Conservation (phyloP, 2,113 vertebrate genomes). For the Psittacara wagleri region DNA sequence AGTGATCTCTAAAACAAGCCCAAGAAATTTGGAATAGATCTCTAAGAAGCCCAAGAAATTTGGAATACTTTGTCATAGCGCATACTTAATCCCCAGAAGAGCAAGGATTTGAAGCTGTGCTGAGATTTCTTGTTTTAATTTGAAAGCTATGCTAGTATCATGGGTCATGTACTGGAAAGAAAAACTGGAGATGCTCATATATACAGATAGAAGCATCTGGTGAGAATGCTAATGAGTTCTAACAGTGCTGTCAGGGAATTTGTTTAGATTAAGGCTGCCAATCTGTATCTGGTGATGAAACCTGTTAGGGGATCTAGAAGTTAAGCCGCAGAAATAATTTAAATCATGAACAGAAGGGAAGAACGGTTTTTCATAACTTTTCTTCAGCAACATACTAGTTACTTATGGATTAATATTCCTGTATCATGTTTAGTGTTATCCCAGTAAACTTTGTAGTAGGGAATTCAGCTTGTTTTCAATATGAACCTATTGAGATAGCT, state of each 20-base stretch:
- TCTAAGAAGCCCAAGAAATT: not conserved
- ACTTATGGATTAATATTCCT: not conserved
- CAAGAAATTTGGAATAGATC: not conserved
- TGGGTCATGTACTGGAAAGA: not conserved
- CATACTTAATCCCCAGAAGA: not conserved
- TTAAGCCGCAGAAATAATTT: not conserved
- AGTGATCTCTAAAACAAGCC: not conserved
- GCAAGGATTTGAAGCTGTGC: not conserved
- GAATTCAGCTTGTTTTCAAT: not conserved
- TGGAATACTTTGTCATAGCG: not conserved
- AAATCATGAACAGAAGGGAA: not conserved
- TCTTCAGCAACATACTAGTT: not conserved
- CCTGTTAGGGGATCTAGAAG: not conserved
- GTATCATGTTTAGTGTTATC: not conserved
- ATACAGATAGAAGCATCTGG: constrained; percentile 45
- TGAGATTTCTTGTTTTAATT: constrained; percentile 22
- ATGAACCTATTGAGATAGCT: not conserved
- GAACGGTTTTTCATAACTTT: not conserved
- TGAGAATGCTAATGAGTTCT: constrained; percentile 18
- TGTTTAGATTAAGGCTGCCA: constrained; percentile 38
- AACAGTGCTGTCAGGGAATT: not conserved
- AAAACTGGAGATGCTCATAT: not conserved
- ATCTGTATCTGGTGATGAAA: not conserved
- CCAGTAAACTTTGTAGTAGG: not conserved
- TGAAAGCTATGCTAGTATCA: not conserved